Conservation (phyloP, 2,888 invertebrate species). For the Perdita meconis region DNA sequence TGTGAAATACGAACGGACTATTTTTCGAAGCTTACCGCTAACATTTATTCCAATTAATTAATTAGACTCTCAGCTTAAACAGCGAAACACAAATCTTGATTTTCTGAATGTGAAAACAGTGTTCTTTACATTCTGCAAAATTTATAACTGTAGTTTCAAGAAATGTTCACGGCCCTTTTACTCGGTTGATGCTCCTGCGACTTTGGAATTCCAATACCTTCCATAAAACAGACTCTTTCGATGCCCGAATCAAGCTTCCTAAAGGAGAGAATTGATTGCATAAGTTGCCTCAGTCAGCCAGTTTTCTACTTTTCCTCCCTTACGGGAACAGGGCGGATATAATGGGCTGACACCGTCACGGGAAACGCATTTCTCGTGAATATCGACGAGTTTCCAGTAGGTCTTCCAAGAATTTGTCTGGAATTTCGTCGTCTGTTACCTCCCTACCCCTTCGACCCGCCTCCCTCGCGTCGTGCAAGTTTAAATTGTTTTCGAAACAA, state of each 20-base stretch:
- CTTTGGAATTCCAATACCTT: not conserved
- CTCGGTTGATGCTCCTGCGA: not conserved
- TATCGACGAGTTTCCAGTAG: slow-evolving; percentile 16
- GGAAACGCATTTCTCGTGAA: not conserved
- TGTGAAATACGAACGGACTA: no score
- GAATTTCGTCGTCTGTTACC: not conserved
- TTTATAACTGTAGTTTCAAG: not conserved
- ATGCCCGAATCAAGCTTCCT: slow-evolving; percentile 7
- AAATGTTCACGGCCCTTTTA: not conserved
- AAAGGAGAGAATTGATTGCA: not conserved
- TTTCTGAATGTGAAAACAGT: no score
- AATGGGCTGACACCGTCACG: not conserved
- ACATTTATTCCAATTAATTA: no score
- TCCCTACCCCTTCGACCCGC: slow-evolving; percentile 11
- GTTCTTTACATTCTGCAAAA: no score
- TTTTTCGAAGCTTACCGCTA: no score
- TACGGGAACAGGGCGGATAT: not conserved
- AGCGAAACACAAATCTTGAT: no score
- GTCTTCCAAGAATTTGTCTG: slow-evolving; percentile 17
- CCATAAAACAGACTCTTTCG: slow-evolving; percentile 3
- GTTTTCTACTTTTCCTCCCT: slow-evolving; percentile 4
- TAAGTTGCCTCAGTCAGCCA: slow-evolving; percentile 8
- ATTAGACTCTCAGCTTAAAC: no score
- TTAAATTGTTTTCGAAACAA: slow-evolving; percentile 72
- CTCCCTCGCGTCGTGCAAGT: slow-evolving; percentile 47